Base-by-base conservation (phyloP, 1,140 invertebrate species). In the Hypsibius dujardini region DNA sequence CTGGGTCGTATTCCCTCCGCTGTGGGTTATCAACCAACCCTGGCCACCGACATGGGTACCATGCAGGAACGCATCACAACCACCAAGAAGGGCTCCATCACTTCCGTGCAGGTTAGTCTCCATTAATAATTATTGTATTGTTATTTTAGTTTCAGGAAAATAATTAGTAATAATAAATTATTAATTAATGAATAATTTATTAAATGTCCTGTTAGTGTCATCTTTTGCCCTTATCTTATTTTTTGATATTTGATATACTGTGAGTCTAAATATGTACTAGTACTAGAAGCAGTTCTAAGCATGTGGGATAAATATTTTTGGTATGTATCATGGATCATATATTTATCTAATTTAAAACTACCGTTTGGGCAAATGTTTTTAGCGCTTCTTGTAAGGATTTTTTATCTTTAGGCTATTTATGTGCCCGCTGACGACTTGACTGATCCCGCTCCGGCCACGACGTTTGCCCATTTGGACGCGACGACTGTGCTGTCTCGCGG, bases 41-140 rank as follows among this genome's bases (percentile, higher is more conserved):
- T 98, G 80, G 93, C 94, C 76, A 97, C 93, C 82, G 95, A 97
- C 81, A 98, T 97, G 95, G 95, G 94, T 89, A 89, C 89, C 80
- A 97, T 98, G 94, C 94, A 98, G 85, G 95, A 98, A 83, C 85
- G 95, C 83, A 98, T 98, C 83, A 98, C 95, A 69, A 97, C 95
- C 73, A 98, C 95, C 73, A 95, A 91, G 81, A 98, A 97, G 79
- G 95, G 95, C 77, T 98, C 95, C 73, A 98, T 98, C 78, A 98
- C 94, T 71, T 97, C 93, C 72, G 95, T 96, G 76, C 92, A 95
- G 82, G 84, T 82, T 74, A 70, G 46, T 62, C 71, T 46, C n/a
- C 70, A 46, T 70, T 70, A 3, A 45, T 28, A 42, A 2, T 15
- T 70, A 47, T 47, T 46, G 47, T 59, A 56, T n/a, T 7, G n/a